Base-by-base conservation (phyloP, 2,797 vertebrate genomes). In the Lithobates pipiens region DNA sequence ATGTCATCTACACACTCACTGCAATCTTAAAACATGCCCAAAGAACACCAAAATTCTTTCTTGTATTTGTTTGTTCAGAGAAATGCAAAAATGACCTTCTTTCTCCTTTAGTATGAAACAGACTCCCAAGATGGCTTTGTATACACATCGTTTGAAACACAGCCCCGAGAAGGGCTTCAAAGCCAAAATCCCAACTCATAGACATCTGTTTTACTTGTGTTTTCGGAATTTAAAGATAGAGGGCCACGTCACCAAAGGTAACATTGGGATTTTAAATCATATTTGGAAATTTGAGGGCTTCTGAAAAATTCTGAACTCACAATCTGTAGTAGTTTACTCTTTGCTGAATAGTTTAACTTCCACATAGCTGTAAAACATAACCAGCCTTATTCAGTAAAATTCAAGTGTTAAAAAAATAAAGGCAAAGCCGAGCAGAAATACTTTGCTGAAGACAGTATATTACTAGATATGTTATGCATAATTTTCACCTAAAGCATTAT, bases 11-110 rank as follows among this genome's bases (percentile, higher is more conserved):
- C 29, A 34, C 18, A 29, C 67, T 32, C 67, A 29, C 29, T 71
- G 29, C 18, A 71, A 36, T 71, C 32, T 39, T 10, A 69, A 67
- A 68, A 29, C 13, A 29, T 67, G 63, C 25, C 63, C 63, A 67
- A 67, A 27, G 63, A 25, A 67, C 63, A 25, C 63, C 63, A 67
- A 67, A 8, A 71, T 71, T 36, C 27, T 69, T 71, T 36, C 10
- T 34, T 71, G 34, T 36, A 39, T 71, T 34, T 71, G 29, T 36
- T 70, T 70, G 67, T 39, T 39, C 10, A 23, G 34, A 71, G 18
- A 67, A 67, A 71, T 71, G 69, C 34, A 76, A 54, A 70, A 71
- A 36, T 36, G 69, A 71, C 69, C 69, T 71, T 71, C 69, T 11
- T 32, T 36, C 69, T 71, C 32, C 69, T 36, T 71, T 29, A 34